These are phyloP conservation scores for Ennomos erosarius DNA, from an alignment of 2,888 invertebrate genomes.

Conservation along the genomic window DNA sequence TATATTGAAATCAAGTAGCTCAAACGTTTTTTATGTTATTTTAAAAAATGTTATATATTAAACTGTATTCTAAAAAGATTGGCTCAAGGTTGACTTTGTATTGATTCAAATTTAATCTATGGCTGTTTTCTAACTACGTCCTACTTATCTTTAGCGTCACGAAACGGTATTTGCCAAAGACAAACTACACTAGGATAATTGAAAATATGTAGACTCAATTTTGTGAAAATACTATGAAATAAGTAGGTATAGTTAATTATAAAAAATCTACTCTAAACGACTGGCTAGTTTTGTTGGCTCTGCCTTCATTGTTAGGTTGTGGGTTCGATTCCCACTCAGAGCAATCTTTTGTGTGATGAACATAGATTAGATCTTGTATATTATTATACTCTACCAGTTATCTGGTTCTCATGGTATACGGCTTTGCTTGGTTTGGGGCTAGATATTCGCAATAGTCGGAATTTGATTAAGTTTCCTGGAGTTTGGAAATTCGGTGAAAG, in stretches of 20 bases:
- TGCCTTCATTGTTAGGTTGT: no score
- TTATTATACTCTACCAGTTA: no score
- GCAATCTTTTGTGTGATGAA: no score
- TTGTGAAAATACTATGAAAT: conserved; percentile 11
- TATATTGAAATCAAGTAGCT: conserved; percentile 3
- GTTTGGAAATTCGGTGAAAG: no score
- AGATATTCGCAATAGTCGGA: no score
- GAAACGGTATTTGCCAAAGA: conserved; percentile 35
- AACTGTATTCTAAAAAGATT: conserved; percentile 25
- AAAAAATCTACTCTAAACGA: background rate
- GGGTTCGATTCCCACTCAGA: no score
- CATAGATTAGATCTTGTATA: no score
- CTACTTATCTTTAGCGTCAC: conserved; percentile 25
- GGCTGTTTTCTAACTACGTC: conserved; percentile 29
- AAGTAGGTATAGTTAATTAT: no score
- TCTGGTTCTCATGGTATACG: no score
- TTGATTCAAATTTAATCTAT: conserved; percentile 18
- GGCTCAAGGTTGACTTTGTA: conserved; percentile 29
- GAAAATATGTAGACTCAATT: background rate
- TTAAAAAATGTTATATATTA: conserved; percentile 12
- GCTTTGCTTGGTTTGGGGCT: no score
- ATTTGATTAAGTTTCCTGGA: no score
- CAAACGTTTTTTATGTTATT: conserved; percentile 1
- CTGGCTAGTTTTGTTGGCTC: no score
- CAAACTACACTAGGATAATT: conserved; percentile 20